Evolutionary conservation across 2,888 invertebrate species (phyloP), one percentile per base, ranked within the genome.

Genomic region (Rhogogaster chlorosoma): DNA sequence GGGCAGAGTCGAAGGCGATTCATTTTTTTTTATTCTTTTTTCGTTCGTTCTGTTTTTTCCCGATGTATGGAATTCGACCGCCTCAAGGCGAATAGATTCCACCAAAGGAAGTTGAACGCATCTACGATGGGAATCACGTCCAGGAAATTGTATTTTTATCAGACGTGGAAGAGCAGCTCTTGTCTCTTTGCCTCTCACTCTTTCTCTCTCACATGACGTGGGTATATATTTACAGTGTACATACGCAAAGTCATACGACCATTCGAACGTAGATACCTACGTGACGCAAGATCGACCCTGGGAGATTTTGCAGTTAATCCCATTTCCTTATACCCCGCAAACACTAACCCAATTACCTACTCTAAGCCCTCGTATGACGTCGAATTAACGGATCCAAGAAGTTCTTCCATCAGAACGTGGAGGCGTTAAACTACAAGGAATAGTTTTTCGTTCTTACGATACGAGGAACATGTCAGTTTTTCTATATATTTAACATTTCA

Each of bases 121-220:
- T 73, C 73, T 38, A 42, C 73, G 45, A 42, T 73, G n/a, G 29
- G 73, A 73, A 73, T 73, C 73, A 73, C 73, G 73, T 73, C 15
- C 42, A 45, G 73, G 73, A 73, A 73, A 73, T 73, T 73, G 73
- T 73, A 73, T 73, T 73, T 45, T 73, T 42, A 73, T 73, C 73
- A 45, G 45, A 77, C 53, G 77, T 26, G 49, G 9, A 15, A 29
- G 45, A 83, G 75, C 75, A 36, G 38, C 67, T 70, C 45, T 86
- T 86, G 85, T 86, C 78, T 70, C 64, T 32, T 49, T 75, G 53
- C 49, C 85, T 85, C 83, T n/a, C n/a, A n/a, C n/a, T 83, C 82
- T 42, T 45, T 77, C 64, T 86, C 86, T 85, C 86, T 80, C 83
- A 77, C 86, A 67, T 45, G 45, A 45, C 84, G 7, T 6, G 1